These are phyloP conservation scores for Rattus rattus DNA, from an alignment of 2,113 vertebrate species.

Conservation along the genomic window DNA sequence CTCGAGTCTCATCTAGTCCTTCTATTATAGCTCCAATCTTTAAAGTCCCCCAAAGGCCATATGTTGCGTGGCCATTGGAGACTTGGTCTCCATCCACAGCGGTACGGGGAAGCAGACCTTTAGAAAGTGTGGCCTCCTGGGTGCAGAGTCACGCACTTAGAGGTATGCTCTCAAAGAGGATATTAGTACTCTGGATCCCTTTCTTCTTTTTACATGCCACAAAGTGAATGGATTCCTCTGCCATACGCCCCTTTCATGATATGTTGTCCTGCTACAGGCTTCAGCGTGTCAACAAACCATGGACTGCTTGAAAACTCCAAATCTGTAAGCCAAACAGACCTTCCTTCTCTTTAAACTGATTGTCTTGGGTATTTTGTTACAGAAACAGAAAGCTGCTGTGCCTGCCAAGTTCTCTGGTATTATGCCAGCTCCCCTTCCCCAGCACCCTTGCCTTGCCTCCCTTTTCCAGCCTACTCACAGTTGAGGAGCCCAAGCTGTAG, in stretches of 20 bases:
- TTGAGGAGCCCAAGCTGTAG: conserved; percentile 97
- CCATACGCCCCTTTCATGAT: no score
- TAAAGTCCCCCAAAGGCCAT: background rate
- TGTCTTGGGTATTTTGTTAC: background rate
- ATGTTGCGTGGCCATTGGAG: background rate
- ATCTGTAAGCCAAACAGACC: background rate
- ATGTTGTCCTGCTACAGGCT: background rate
- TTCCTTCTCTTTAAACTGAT: background rate
- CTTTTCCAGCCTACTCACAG: conserved; percentile 87
- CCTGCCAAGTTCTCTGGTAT: background rate
- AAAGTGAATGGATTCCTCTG: background rate
- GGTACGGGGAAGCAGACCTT: background rate
- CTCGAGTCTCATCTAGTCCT: background rate
- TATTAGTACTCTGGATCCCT: background rate
- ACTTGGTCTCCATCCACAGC: background rate
- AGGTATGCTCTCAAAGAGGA: background rate
- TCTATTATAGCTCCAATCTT: background rate
- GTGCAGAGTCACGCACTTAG: background rate
- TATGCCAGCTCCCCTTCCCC: background rate
- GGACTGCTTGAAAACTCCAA: background rate
- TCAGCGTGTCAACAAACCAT: background rate
- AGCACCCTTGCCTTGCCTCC: no score
- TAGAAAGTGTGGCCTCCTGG: background rate
- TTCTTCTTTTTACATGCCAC: background rate
- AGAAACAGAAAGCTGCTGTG: background rate